Evolutionary conservation across 1,140 invertebrate species (phyloP).

Genomic region (Ectropis grisescens): DNA sequence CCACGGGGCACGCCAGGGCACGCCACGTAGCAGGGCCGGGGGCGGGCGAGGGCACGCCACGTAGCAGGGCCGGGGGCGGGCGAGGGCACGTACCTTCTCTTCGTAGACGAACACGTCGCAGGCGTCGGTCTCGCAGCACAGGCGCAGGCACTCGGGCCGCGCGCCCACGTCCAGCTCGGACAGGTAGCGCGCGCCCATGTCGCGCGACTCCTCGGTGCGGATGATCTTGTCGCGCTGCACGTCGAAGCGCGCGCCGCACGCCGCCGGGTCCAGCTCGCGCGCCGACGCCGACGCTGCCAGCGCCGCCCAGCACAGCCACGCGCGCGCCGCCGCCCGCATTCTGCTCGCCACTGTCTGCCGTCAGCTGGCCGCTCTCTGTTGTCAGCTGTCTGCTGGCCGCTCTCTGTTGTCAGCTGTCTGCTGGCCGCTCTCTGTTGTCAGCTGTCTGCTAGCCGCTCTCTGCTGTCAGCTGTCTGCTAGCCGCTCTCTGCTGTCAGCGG

Average conservation of each 20-base stretch:
- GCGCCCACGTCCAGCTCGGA: slow-evolving; percentile 86
- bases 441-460: no score
- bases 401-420: no score
- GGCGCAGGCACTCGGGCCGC: slow-evolving; percentile 83
- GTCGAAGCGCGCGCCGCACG: slow-evolving; percentile 80
- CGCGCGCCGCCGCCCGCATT: slow-evolving; percentile 11
- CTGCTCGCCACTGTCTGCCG: slow-evolving; percentile 1
- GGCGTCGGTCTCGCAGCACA: slow-evolving; percentile 87
- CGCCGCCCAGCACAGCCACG: slow-evolving; percentile 25
- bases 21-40: no score
- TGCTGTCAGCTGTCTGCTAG: no score
- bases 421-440: no score
- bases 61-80: no score
- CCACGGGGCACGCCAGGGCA: no score
- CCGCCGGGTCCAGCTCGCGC: slow-evolving; percentile 60
- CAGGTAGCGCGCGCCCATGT: slow-evolving; percentile 89
- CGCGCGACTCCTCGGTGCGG: slow-evolving; percentile 87
- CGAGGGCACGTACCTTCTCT: slow-evolving; percentile 78
- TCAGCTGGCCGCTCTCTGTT: neutral
- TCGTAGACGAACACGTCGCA: slow-evolving; percentile 95
- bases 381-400: no score
- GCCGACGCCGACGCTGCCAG: slow-evolving; percentile 20
- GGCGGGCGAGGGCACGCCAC: no score
- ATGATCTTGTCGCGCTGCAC: slow-evolving; percentile 92
- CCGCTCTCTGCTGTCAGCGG: no score